Conservation (phyloP, 2,113 vertebrate species). For the Maccullochella peelii region DNA sequence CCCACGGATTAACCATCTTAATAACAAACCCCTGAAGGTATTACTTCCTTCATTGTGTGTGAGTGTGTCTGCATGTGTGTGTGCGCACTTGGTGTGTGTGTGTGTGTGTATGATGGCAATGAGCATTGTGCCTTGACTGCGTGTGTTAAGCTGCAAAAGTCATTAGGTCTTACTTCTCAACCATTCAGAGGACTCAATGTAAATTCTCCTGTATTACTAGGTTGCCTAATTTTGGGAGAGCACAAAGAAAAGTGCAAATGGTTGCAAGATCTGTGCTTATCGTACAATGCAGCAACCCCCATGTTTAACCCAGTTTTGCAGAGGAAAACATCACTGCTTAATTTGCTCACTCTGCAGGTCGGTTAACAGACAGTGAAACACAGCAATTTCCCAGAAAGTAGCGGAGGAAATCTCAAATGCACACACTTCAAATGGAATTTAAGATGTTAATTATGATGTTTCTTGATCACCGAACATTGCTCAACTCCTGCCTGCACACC, state of each 20-base stretch:
- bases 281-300: conserved; percentile 71
- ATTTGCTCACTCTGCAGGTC: conserved; percentile 78
- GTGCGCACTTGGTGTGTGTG: background rate
- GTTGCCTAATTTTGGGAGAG: conserved; percentile 66
- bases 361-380: conserved; percentile 70
- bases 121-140: conserved; percentile 56
- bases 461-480: conserved; percentile 60
- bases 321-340: conserved; percentile 68
- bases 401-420: conserved; percentile 55
- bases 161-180: conserved; percentile 76
- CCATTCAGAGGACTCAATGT: conserved; percentile 62
- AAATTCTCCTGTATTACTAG: conserved; percentile 59
- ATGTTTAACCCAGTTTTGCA: conserved; percentile 79
- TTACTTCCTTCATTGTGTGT: conserved; percentile 60
- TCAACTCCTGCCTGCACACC: conserved; percentile 65
- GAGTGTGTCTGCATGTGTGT: conserved; percentile 24
- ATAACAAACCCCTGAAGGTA: conserved; percentile 80
- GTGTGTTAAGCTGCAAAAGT: conserved; percentile 75
- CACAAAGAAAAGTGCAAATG: conserved; percentile 79
- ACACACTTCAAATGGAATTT: conserved; percentile 58
- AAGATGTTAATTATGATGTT: conserved; percentile 80
- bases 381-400: conserved; percentile 67
- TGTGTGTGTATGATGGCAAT: conserved; percentile 22
- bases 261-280: conserved; percentile 77
- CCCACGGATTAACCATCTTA: conserved; percentile 82